Base-by-base conservation (phyloP, 2,888 invertebrate species). In the Frankliniella intonsa region DNA sequence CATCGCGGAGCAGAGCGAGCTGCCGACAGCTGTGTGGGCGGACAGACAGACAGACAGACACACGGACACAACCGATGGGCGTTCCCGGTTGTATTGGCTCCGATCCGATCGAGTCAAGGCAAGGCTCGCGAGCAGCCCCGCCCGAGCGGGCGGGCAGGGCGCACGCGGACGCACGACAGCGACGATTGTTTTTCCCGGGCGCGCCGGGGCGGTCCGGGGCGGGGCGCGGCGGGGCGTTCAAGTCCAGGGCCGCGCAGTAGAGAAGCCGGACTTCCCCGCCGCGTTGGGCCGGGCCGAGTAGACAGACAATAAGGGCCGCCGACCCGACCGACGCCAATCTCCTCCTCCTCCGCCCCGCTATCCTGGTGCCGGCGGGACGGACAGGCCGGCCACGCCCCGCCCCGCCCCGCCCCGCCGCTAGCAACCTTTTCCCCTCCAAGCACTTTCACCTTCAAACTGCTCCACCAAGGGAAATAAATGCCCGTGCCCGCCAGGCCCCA, bases 371-470 rank as follows among this genome's bases (percentile, higher is more conserved):
- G 38, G 3, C 38, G 38, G 38, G 38, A 38, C 38, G 38, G 38
- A 38, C 38, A 38, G 38, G 38, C 38, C 38, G 38, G 38, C 38
- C 38, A 38, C 38, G 38, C 38, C 38, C 38, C 38, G 38, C 38
- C 62, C 62, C 62, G 14, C 14, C 62, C 7, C 14, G 62, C 62
- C 62, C 17, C 62, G 62, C 62, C 62, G 7, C 62, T 62, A 0
- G 0, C 62, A 62, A 62, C 62, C 62, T 62, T 62, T 62, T 62
- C 62, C 62, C 62, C 14, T 17, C 62, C 62, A 14, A 62, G 62
- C 69, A 76, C 69, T 76, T 76, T 76, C 69, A 76, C 69, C 69
- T 76, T 25, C 69, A 76, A 25, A 76, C 69, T 76, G 62, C n/a
- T 62, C n/a, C 62, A 14, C n/a, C 62, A n/a, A 19, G 22, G 22